Conservation (phyloP, 2,888 invertebrate species). For the Mechanitis messenoides region DNA sequence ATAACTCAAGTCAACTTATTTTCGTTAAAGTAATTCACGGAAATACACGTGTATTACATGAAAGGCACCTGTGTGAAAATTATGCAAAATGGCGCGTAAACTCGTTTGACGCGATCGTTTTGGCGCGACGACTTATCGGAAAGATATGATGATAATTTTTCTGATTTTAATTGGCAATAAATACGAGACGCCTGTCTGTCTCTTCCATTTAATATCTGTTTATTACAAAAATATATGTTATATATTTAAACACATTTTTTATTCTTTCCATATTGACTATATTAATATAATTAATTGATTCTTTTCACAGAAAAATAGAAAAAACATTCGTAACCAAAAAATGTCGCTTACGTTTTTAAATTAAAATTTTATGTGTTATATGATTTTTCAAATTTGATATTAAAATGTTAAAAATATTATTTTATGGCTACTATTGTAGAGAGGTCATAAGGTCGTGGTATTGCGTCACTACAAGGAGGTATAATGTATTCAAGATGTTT, state of each 20-base stretch:
- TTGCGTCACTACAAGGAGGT: slow-evolving; percentile 28
- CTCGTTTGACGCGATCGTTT: slow-evolving; percentile 27
- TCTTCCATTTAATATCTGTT: slow-evolving; percentile 14
- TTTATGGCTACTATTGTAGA: slow-evolving; percentile 26
- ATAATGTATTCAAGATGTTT: slow-evolving; percentile 30
- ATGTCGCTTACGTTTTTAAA: slow-evolving; percentile 16
- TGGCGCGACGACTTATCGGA: slow-evolving; percentile 25
- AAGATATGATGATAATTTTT: slow-evolving; percentile 26
- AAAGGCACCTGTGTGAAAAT: slow-evolving; percentile 30
- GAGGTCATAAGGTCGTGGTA: slow-evolving; percentile 33
- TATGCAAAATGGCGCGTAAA: slow-evolving; percentile 32
- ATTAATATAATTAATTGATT: no score
- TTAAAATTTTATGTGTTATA: slow-evolving; percentile 24
- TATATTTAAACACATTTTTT: not conserved
- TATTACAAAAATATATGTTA: not conserved
- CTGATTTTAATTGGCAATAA: slow-evolving; percentile 26
- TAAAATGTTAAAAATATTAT: slow-evolving; percentile 27
- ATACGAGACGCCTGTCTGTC: slow-evolving; percentile 22
- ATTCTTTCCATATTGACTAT: not conserved
- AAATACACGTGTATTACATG: slow-evolving; percentile 31
- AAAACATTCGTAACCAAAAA: not conserved
- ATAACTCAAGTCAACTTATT: not conserved
- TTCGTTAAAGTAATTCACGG: slow-evolving; percentile 20
- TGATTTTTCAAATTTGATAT: slow-evolving; percentile 24
- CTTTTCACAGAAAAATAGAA: no score